These are phyloP conservation scores for Panthera leo DNA, from an alignment of 2,113 vertebrate species.

Conservation along the genomic window DNA sequence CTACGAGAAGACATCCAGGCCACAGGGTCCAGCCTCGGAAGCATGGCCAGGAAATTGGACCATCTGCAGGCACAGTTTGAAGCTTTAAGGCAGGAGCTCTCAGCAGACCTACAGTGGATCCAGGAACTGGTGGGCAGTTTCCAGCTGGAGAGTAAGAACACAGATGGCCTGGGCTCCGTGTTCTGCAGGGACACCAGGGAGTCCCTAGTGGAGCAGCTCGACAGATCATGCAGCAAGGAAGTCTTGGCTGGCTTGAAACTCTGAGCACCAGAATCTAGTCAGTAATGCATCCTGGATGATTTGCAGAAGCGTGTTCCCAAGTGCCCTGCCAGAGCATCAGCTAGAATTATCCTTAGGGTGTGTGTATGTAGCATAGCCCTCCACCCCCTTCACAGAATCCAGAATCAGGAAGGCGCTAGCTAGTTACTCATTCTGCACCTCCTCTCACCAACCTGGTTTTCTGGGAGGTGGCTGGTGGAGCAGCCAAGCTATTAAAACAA, in stretches of 20 bases:
- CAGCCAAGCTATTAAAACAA: not conserved
- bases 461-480: not conserved
- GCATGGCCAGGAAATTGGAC: conserved; percentile 81
- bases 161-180: conserved; percentile 62
- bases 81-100: conserved; percentile 87
- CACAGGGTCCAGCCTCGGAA: conserved; percentile 80
- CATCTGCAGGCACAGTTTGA: conserved; percentile 88
- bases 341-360: not conserved
- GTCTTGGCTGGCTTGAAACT: conserved; percentile 84
- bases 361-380: not conserved
- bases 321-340: not conserved
- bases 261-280: conserved; percentile 77
- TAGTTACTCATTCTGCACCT: not conserved
- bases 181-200: conserved; percentile 85
- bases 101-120: conserved; percentile 89
- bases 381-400: not conserved
- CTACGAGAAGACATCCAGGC: conserved; percentile 86
- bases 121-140: conserved; percentile 87
- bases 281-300: not conserved
- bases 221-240: conserved; percentile 83
- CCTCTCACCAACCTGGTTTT: conserved; percentile 18
- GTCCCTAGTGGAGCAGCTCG: conserved; percentile 86
- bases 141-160: conserved; percentile 77
- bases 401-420: not conserved
- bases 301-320: not conserved